phyloP scores from a whole-genome alignment of 1,140 invertebrate species.

The Arion vulgaris region DNA sequence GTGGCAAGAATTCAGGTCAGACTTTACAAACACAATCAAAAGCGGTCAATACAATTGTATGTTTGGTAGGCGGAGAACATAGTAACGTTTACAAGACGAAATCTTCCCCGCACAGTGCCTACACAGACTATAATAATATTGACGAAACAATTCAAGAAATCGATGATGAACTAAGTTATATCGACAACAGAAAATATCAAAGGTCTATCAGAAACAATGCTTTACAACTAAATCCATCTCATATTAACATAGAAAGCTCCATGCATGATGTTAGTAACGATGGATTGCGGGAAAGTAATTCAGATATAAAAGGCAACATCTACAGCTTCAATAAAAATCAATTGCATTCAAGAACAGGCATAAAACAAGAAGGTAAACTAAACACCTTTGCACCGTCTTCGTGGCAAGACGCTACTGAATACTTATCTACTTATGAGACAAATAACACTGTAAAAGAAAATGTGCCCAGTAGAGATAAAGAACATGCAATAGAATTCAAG shows the following conservation, averaged over 20 bases:
- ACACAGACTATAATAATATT: neutral
- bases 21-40: neutral
- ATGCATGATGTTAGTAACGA: neutral
- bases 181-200: neutral
- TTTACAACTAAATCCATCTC: neutral
- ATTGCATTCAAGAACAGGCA: neutral
- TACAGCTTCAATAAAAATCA: neutral
- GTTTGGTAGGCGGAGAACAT: neutral
- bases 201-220: neutral
- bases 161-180: conserved; percentile 8
- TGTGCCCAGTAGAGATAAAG: no score
- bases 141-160: conserved; percentile 8
- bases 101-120: neutral
- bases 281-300: neutral
- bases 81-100: neutral
- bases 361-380: neutral
- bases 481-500: no score
- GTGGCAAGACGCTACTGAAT: neutral
- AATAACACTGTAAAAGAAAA: no score
- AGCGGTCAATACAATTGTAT: conserved; percentile 4
- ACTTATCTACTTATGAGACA: no score
- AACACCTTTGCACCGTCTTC: neutral
- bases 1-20: neutral
- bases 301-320: no score
- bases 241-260: neutral